These are phyloP conservation scores for Montipora cactus DNA, from an alignment of 64 coral and sea anemone genomes.

Conservation along the genomic window DNA sequence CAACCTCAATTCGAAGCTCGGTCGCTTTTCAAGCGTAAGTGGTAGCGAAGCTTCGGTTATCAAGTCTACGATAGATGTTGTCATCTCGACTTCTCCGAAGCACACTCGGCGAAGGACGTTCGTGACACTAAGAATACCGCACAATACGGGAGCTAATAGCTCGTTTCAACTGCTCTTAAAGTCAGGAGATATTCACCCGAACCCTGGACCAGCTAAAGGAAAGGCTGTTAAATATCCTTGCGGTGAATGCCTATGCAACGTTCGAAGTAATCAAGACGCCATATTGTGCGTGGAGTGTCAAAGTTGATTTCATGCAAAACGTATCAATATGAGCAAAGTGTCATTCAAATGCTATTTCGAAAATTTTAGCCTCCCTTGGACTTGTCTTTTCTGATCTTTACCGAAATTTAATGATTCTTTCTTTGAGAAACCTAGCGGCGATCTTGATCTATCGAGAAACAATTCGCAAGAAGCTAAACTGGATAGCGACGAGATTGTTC, in stretches of 20 bases:
- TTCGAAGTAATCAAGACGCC: constrained; percentile 58
- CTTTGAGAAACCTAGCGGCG: constrained; percentile 16
- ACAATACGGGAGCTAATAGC: too few species aligned
- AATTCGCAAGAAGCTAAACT: not conserved
- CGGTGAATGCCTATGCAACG: not conserved
- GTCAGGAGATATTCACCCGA: too few species aligned
- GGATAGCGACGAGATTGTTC: not conserved
- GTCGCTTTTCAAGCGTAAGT: too few species aligned
- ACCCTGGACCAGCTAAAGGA: too few species aligned
- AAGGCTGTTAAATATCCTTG: not conserved
- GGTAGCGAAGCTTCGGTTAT: too few species aligned
- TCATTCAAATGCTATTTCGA: constrained; percentile 45
- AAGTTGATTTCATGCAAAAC: constrained; percentile 49
- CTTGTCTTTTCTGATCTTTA: constrained; percentile 35
- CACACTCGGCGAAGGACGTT: too few species aligned
- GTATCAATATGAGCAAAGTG: not conserved
- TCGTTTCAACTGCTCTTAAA: too few species aligned
- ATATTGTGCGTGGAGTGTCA: constrained; percentile 36
- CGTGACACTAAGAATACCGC: too few species aligned
- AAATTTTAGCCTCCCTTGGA: constrained; percentile 22
- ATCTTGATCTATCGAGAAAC: too few species aligned
- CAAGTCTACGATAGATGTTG: too few species aligned
- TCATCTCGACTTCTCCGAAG: too few species aligned
- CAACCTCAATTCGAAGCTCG: too few species aligned
- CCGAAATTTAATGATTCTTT: constrained; percentile 46